Base-by-base conservation (phyloP, 2,888 invertebrate genomes). In the Thera britannica region DNA sequence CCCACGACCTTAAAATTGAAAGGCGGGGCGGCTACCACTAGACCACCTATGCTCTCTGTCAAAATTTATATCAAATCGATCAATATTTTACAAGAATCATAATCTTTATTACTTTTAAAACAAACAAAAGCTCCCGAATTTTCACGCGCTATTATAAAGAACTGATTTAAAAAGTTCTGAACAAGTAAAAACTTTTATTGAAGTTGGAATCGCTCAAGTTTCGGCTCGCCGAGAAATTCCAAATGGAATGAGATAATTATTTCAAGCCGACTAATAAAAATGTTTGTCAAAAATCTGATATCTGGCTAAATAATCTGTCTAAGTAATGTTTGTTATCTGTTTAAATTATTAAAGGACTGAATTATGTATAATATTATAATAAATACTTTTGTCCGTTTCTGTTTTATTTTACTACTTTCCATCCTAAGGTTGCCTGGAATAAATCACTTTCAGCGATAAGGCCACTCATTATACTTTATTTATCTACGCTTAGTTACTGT, bases 161-260 rank as follows among this genome's bases (percentile, higher is more conserved):
- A 72, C 75, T 75, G 71, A 70, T 74, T 75, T 75, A 74, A 75
- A 75, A 75, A 75, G 70, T 75, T 74, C 61, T 64, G 62, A 72
- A 72, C 74, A 73, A 71, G 72, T 58, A 60, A 62, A 69, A 75
- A 74, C 72, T 74, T 73, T 75, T 74, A 75, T 72, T 72, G 72
- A 74, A 75, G 74, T 72, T 75, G 60, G 68, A 70, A 74, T 73
- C 72, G 62, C 72, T 72, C 67, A 72, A 72, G 72, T 73, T 75
- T 69, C 66, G 75, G 71, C 71, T 72, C 57, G 65, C 68, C 75
- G 65, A 70, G 70, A 74, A 75, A 75, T 74, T 68, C 59, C 57
- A 73, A 71, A 70, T 69, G 72, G 71, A 75, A 72, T 75, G 71
- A 71, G 69, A 72, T 75, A 72, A 75, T 75, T 75, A 72, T 73